phyloP scores from a whole-genome alignment of 2,797 vertebrate genomes.

The Micropoecilia bifurca region DNA sequence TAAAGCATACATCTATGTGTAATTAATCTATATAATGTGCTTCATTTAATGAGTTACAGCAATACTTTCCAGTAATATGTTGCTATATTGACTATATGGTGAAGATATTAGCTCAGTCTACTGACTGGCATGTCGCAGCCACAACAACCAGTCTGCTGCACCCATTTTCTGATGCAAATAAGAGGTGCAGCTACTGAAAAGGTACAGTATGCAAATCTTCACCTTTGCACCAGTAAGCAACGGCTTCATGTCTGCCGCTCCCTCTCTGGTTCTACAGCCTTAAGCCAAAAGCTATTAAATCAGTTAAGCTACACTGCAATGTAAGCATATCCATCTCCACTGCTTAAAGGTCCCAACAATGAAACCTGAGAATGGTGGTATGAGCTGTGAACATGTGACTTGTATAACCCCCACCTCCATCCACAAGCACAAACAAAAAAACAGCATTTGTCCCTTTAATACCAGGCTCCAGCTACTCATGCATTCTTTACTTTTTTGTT shows the following conservation, averaged over 20 bases:
- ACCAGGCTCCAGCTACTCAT: slow-evolving; percentile 33
- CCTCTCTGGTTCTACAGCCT: slow-evolving; percentile 7
- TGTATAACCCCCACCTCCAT: slow-evolving; percentile 32
- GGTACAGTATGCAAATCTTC: neutral
- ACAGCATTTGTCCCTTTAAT: slow-evolving; percentile 59
- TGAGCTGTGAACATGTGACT: slow-evolving; percentile 43
- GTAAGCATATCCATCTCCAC: slow-evolving; percentile 17
- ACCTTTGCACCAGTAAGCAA: slow-evolving; percentile 16
- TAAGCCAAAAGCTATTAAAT: slow-evolving; percentile 6
- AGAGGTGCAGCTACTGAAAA: slow-evolving; percentile 32
- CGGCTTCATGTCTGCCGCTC: slow-evolving; percentile 3
- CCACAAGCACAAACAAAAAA: slow-evolving; percentile 49
- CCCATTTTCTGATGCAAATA: slow-evolving; percentile 61
- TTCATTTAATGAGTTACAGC: neutral
- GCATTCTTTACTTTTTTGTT: slow-evolving; percentile 70
- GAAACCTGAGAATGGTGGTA: slow-evolving; percentile 43
- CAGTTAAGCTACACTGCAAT: slow-evolving; percentile 21
- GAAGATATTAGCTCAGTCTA: slow-evolving; percentile 2
- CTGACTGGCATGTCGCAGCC: slow-evolving; percentile 9
- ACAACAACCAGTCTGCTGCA: slow-evolving; percentile 29
- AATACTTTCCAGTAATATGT: neutral
- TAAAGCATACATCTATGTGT: neutral
- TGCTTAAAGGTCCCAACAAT: slow-evolving; percentile 22
- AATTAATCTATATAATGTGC: neutral
- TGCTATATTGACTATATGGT: neutral